Percentiles rank a stretch among this genome's conserved stretches.
phyloP scores from a whole-genome alignment of 2,888 invertebrate species.

The Macropis europaea region DNA sequence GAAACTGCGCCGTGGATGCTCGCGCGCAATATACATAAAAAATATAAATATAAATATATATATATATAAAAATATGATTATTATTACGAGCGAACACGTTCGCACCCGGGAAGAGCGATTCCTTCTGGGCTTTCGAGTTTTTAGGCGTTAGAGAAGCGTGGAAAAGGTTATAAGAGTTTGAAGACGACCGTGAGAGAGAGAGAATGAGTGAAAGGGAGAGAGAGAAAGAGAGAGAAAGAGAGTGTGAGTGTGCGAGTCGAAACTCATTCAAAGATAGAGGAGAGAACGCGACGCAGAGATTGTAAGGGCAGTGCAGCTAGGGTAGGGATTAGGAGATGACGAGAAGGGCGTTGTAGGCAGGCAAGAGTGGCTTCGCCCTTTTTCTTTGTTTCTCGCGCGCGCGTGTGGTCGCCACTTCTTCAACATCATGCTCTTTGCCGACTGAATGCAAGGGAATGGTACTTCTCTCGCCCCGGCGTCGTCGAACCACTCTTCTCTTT shows the following conservation, averaged over 20 bases:
- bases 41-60: constrained; percentile 34
- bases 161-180: constrained; percentile 23
- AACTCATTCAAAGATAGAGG: too few relatives aligned
- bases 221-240: neutral
- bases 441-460: constrained; percentile 59
- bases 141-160: constrained; percentile 15
- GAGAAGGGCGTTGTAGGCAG: constrained; percentile 16
- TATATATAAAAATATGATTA: constrained; percentile 43
- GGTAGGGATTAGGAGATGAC: constrained; percentile 18
- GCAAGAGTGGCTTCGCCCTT: constrained; percentile 48
- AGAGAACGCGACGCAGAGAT: constrained; percentile 12
- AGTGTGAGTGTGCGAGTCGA: neutral
- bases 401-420: constrained; percentile 51
- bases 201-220: neutral
- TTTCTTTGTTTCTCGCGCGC: constrained; percentile 50
- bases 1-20: constrained; percentile 25
- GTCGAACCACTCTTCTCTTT: constrained; percentile 55
- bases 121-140: constrained; percentile 33
- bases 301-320: constrained; percentile 16
- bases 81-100: constrained; percentile 50
- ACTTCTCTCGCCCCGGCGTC: constrained; percentile 60
- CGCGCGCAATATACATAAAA: constrained; percentile 37
- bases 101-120: constrained; percentile 56
- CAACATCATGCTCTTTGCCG: constrained; percentile 54
- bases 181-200: constrained; percentile 27